These are phyloP conservation scores for Mactromeris polynyma DNA, from an alignment of 2,888 invertebrate species.

Conservation along the genomic window DNA sequence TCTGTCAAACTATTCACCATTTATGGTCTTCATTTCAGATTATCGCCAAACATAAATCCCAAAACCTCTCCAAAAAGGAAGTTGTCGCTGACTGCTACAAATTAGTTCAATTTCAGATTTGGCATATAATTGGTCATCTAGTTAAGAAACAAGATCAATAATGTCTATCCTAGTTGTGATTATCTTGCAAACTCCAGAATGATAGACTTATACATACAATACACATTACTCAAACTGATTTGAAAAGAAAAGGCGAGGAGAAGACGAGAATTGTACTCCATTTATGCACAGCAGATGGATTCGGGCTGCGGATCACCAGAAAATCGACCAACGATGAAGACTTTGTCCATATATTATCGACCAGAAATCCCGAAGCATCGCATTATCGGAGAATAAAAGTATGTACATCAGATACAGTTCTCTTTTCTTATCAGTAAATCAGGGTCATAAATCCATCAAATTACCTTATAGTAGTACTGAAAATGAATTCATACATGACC, in stretches of 20 bases:
- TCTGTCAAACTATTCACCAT: neutral
- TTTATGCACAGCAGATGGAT: neutral
- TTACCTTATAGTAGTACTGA: neutral
- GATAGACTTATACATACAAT: neutral
- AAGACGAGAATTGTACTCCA: neutral
- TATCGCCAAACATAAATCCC: constrained; percentile 1
- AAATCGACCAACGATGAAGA: neutral
- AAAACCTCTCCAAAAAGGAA: neutral
- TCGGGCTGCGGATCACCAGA: neutral
- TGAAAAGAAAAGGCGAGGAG: neutral
- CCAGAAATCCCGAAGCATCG: neutral
- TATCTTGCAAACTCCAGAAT: neutral
- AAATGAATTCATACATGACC: neutral
- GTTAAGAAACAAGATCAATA: constrained; percentile 21
- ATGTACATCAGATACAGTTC: neutral
- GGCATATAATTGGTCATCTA: constrained; percentile 41
- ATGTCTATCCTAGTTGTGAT: constrained; percentile 13
- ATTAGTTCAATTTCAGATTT: constrained; percentile 37
- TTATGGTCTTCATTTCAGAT: neutral
- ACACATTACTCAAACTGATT: neutral
- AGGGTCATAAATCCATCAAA: neutral
- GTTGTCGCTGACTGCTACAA: neutral
- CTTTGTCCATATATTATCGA: neutral
- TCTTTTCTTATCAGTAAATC: no score
- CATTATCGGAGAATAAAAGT: neutral